A percentile compares a stretch with the other conserved stretches of the same genome.
phyloP scores from a whole-genome alignment of 1,140 invertebrate genomes.

The Pemphigus obesinymphae region DNA sequence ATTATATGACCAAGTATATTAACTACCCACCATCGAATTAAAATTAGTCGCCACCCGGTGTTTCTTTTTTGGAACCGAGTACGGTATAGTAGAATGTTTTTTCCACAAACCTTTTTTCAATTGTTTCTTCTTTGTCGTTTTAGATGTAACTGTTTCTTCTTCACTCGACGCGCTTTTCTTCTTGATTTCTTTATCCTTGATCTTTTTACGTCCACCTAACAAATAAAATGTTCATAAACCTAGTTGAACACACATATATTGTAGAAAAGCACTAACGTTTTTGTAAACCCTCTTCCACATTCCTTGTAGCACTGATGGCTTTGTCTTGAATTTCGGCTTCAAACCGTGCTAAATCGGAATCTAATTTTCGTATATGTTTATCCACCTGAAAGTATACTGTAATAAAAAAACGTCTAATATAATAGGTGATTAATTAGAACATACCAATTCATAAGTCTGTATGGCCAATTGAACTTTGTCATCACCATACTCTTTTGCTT shows the following conservation, averaged over 20 bases:
- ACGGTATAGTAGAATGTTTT: not conserved
- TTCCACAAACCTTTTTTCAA: conserved; percentile 57
- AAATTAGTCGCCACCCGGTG: no score
- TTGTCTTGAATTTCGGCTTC: conserved; percentile 96
- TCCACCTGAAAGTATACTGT: conserved; percentile 61
- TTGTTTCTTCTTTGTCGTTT: conserved; percentile 62
- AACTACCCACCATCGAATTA: no score
- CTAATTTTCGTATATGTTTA: conserved; percentile 91
- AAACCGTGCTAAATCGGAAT: conserved; percentile 92
- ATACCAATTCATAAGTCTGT: conserved; percentile 92
- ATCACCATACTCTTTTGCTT: conserved; percentile 90
- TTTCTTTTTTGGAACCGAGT: not conserved
- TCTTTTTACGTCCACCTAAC: conserved; percentile 63
- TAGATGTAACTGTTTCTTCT: conserved; percentile 54
- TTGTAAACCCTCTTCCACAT: conserved; percentile 44
- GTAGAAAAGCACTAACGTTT: conserved; percentile 42
- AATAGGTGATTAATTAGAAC: not conserved
- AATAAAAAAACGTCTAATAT: not conserved
- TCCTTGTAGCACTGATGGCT: conserved; percentile 60
- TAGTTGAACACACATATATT: not conserved
- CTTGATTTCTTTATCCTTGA: conserved; percentile 64
- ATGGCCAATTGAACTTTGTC: conserved; percentile 96
- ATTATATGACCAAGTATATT: no score
- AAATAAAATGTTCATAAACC: not conserved
- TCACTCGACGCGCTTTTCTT: conserved; percentile 58